Conservation (phyloP, 2,797 vertebrate genomes). For the Agapornis canus region DNA sequence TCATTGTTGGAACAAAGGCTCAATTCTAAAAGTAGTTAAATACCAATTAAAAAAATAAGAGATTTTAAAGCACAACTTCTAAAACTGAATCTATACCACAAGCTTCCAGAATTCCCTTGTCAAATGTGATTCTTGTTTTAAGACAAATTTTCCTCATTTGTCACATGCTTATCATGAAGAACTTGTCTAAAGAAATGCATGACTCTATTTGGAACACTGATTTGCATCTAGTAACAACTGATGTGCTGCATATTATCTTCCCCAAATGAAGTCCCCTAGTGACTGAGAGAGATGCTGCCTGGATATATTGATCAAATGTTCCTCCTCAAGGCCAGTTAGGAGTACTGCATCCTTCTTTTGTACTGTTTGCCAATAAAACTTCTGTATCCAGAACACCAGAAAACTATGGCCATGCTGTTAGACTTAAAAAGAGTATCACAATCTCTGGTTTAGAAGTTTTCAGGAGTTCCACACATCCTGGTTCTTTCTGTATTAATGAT, state of each 20-base stretch:
- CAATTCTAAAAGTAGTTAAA: neutral
- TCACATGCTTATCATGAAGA: neutral
- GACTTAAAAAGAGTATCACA: neutral
- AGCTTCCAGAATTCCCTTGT: neutral
- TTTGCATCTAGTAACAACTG: neutral
- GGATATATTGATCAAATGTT: constrained; percentile 22
- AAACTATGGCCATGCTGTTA: neutral
- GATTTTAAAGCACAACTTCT: neutral
- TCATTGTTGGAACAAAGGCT: neutral
- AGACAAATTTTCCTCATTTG: neutral
- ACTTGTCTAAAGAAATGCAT: fast-evolving
- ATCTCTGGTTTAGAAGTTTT: neutral
- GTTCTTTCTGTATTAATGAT: fast-evolving
- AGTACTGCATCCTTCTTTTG: constrained; percentile 21
- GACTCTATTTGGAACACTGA: neutral
- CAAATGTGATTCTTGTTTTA: neutral
- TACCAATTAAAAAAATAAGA: neutral
- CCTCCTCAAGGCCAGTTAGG: constrained; percentile 36
- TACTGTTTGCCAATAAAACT: neutral
- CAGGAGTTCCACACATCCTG: neutral
- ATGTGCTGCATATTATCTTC: neutral
- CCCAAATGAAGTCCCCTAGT: neutral
- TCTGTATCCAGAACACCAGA: neutral
- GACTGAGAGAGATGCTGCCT: neutral
- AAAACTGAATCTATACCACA: neutral